phyloP scores from a whole-genome alignment of 1,140 invertebrate species.

The Diachasmimorpha longicaudata region DNA sequence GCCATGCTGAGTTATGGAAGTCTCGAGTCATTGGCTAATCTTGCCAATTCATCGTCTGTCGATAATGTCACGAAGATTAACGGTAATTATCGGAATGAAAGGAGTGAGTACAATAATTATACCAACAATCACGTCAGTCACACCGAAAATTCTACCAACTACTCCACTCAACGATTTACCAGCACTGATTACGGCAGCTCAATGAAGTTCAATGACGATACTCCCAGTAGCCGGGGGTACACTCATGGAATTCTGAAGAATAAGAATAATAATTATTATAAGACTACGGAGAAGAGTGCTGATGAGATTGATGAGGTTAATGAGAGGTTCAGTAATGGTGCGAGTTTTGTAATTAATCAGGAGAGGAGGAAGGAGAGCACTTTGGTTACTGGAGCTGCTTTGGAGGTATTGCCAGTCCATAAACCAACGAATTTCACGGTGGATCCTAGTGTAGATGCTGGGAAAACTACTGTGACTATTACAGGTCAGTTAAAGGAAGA shows the following conservation, averaged over 20 bases:
- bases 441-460: conserved; percentile 59
- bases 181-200: conserved; percentile 43
- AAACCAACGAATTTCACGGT: conserved; percentile 69
- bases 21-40: conserved; percentile 72
- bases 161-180: conserved; percentile 44
- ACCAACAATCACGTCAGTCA: conserved; percentile 35
- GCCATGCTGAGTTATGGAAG: conserved; percentile 73
- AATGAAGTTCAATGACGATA: conserved; percentile 40
- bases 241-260: conserved; percentile 58
- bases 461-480: conserved; percentile 65
- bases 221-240: conserved; percentile 36
- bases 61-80: conserved; percentile 24
- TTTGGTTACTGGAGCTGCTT: conserved; percentile 71
- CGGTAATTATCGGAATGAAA: conserved; percentile 39
- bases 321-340: conserved; percentile 51
- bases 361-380: conserved; percentile 42
- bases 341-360: conserved; percentile 24
- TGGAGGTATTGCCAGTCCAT: conserved; percentile 70
- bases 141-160: conserved; percentile 39
- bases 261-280: conserved; percentile 57
- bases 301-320: conserved; percentile 64
- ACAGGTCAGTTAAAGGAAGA: conserved; percentile 56
- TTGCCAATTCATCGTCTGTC: conserved; percentile 60
- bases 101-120: conserved; percentile 45
- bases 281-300: conserved; percentile 65